Evolutionary conservation across 2,888 invertebrate species (phyloP), one percentile per base, ranked within the genome.

Genomic region (Cryptophagus acutangulus): DNA sequence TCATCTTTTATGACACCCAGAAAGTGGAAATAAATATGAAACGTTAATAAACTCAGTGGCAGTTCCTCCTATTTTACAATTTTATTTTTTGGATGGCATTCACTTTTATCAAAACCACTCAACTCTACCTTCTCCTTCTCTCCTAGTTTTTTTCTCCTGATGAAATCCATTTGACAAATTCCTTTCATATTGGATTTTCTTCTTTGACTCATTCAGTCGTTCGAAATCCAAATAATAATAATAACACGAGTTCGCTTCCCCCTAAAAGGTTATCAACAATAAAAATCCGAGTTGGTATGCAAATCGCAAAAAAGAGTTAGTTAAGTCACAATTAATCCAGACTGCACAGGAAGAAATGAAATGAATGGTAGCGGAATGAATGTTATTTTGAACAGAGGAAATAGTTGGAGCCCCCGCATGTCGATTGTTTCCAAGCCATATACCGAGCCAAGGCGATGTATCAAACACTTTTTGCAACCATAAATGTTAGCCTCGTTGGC

Each of bases 371-470:
- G n/a, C n/a, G n/a, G n/a, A n/a, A n/a, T n/a, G n/a, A n/a, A n/a
- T n/a, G n/a, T n/a, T n/a, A n/a, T n/a, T n/a, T n/a, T n/a, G n/a
- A n/a, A n/a, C n/a, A n/a, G n/a, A n/a, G n/a, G n/a, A n/a, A n/a
- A n/a, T n/a, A 12, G 20, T 20, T 26, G 8, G 15, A 31, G 16
- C 31, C 31, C 31, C 31, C 16, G 31, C 31, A 31, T 31, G 31
- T 31, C 49, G 50, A 54, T 52, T 52, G 50, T 49, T 54, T 53
- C 51, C 52, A 47, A 52, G 48, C 51, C 52, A 52, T 53, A 50
- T 52, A 56, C 46, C 48, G 43, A 48, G 45, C 40, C 44, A 45
- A 36, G 40, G 51, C 51, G 44, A 55, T 52, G 47, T 45, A 51
- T 51, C 52, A 56, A 41, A 47, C 46, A 46, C 51, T 51, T 54